Conservation (phyloP, 2,888 invertebrate genomes). For the Lingula anatina region DNA sequence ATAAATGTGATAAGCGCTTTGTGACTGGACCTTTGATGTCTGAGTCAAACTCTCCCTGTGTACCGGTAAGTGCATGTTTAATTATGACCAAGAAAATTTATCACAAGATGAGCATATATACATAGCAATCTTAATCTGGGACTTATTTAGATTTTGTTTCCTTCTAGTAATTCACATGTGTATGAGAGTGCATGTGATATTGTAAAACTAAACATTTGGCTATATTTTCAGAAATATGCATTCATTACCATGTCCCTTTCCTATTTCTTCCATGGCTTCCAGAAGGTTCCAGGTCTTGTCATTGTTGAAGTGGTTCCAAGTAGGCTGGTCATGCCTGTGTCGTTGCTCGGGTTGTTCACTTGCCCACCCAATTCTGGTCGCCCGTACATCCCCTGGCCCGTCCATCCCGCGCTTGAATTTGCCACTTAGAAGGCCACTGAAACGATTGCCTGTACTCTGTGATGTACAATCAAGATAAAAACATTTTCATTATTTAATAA, state of each 20-base stretch:
- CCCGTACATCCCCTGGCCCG: not conserved
- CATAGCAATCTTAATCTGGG: too few relatives aligned
- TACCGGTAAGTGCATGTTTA: too few relatives aligned
- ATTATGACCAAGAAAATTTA: too few relatives aligned
- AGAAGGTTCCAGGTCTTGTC: conserved; percentile 3
- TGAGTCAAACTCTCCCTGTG: too few relatives aligned
- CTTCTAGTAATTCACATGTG: too few relatives aligned
- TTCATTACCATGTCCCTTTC: conserved; percentile 11
- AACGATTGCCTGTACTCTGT: not conserved
- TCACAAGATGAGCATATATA: too few relatives aligned
- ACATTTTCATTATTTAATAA: not conserved
- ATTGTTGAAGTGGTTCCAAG: conserved; percentile 12
- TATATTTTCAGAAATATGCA: not conserved
- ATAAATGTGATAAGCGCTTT: too few relatives aligned
- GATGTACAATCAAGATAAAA: not conserved
- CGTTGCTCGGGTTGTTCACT: conserved; percentile 7
- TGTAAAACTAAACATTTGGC: too few relatives aligned
- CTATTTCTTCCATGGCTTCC: conserved; percentile 11
- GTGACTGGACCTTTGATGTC: too few relatives aligned
- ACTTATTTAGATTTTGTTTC: too few relatives aligned
- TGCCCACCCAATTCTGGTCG: conserved; percentile 1
- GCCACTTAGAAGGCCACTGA: conserved; percentile 1
- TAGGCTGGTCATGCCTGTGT: conserved; percentile 9
- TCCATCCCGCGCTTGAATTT: conserved; percentile 5
- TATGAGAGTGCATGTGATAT: too few relatives aligned